Evolutionary conservation across 2,113 vertebrate species (phyloP).

Genomic region (Phylloscopus whistleri): DNA sequence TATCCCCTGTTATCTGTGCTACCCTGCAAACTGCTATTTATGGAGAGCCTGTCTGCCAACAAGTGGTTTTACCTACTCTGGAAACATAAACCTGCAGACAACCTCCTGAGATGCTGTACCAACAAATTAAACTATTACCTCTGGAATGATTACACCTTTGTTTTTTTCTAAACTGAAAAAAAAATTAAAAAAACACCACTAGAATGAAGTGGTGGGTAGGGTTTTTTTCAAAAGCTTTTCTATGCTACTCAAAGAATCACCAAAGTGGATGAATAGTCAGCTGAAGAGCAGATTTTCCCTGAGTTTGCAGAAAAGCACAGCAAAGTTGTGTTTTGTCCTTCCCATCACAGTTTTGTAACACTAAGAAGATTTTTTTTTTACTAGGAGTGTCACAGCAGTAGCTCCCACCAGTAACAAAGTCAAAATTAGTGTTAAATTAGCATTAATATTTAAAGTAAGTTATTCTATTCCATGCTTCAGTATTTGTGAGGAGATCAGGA

Average conservation of each 20-base stretch:
- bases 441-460: constrained; percentile 3
- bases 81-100: not conserved
- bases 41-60: not conserved
- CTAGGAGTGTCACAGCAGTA: not conserved
- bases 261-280: not conserved
- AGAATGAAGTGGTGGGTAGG: not conserved
- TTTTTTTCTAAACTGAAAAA: not conserved
- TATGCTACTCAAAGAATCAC: not conserved
- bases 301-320: not conserved
- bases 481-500: constrained; percentile 22
- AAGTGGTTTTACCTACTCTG: not conserved
- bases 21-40: not conserved
- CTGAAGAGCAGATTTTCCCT: not conserved
- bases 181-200: not conserved
- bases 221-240: not conserved
- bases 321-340: not conserved
- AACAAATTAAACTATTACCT: not conserved
- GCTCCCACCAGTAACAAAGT: not conserved
- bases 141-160: not conserved
- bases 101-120: not conserved
- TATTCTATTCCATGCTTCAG: constrained; percentile 16
- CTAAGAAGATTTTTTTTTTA: not conserved
- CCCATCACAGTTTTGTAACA: not conserved
- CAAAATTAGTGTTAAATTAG: constrained; percentile 25
- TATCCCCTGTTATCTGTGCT: not conserved